Percentiles rank a stretch among this genome's conserved stretches.
phyloP scores from a whole-genome alignment of 2,797 vertebrate genomes.

The Alauda arvensis region DNA sequence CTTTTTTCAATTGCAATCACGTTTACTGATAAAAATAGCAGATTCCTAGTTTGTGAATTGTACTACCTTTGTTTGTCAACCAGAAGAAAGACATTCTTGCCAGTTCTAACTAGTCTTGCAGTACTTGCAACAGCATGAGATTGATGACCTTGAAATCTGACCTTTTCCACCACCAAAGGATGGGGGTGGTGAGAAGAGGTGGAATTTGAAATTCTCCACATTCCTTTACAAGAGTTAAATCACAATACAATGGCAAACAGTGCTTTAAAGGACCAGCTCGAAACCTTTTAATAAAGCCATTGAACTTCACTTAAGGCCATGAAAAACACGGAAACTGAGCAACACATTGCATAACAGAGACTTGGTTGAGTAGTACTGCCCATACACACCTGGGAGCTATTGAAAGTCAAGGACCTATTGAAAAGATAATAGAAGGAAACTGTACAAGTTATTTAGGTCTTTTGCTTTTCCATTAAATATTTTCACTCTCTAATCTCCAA shows the following conservation, averaged over 20 bases:
- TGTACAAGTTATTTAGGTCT: background rate
- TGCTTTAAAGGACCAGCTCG: background rate
- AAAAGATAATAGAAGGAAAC: background rate
- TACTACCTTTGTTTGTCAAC: background rate
- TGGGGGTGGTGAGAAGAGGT: background rate
- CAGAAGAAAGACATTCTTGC: background rate
- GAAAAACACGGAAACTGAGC: background rate
- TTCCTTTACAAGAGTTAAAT: background rate
- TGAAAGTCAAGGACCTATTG: background rate
- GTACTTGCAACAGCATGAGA: background rate
- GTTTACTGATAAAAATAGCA: background rate
- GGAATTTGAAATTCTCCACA: background rate
- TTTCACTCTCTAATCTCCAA: background rate
- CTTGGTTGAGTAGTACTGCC: background rate
- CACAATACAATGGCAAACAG: background rate
- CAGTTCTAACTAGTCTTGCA: background rate
- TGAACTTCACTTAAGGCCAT: background rate
- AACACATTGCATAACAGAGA: background rate
- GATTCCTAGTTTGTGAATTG: background rate
- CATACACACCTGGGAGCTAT: background rate
- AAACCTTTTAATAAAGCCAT: background rate
- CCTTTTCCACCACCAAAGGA: background rate
- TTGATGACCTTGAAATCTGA: background rate
- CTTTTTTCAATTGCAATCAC: background rate
- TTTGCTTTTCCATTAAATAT: background rate